Base-by-base conservation (phyloP, 2,113 vertebrate species). In the Hymenochirus boettgeri region DNA sequence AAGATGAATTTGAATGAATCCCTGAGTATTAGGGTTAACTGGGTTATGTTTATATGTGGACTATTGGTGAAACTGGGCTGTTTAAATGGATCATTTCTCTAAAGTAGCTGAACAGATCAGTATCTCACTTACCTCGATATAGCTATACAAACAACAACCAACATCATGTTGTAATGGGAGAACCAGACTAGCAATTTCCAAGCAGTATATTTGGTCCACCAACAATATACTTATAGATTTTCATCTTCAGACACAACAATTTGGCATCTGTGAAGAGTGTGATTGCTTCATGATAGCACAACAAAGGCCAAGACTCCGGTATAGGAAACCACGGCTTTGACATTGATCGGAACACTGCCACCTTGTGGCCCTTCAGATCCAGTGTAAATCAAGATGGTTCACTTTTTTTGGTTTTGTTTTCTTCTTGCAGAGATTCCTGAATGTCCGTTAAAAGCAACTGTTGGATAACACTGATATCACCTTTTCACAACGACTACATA, bases 341-440 rank as follows among this genome's bases (percentile, higher is more conserved):
- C 95, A 97, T 98, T 99, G 94, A 95, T 97, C 94, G 86, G 83
- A 90, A 86, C 81, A 82, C 88, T 93, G 96, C 94, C 96, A 88
- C 86, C 95, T 87, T 84, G 94, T 93, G 96, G 94, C 52, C 47
- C 79, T 71, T 69, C 48, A 1, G 51, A 12, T 75, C 56, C 74
- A 61, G 26, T 73, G 67, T 50, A 27, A 5, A 8, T 53, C 50
- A 12, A 22, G 37, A 52, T 42, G 61, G 54, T 51, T 73, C 39
- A n/a, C 62, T 13, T 25, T 52, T 70, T 57, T 56, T 35, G n/a
- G 50, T 74, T 54, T 58, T 48, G 55, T 51, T 53, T 47, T 65
- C 25, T 61, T 63, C 60, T 37, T 55, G 53, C 67, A 73, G 61
- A 54, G 57, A 60, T 65, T n/a, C 47, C 62, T 27, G 69, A 69